Base-by-base conservation (phyloP, 23 tunicate species). In the Trididemnum nubilum region DNA sequence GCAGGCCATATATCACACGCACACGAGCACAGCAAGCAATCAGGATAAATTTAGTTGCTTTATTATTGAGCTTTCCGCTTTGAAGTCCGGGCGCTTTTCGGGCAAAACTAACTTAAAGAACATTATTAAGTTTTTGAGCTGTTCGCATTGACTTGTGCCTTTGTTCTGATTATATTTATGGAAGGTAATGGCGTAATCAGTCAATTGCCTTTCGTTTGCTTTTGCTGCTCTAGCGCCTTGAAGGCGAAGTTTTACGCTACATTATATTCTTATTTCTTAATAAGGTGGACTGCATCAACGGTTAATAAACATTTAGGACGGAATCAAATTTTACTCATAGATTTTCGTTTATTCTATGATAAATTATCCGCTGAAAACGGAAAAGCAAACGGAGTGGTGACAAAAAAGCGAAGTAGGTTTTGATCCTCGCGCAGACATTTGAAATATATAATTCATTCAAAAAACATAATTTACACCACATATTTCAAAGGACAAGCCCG, bases 401-500 rank as follows among this genome's bases (percentile, higher is more conserved):
- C 12, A 15, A 44, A 44, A 44, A 44, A 44, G 15, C 9, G 12
- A 44, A 44, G 54, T 15, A 9, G 54, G 12, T 15, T 44, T 9
- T 15, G 54, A 7, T 15, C 54, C 12, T 44, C 9, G 15, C 54
- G 54, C 12, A 44, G 54, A 44, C 54, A 15, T 44, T 44, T 44
- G 54, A 44, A 44, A 44, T 9, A 15, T 44, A 44, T 15, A 7
- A 7, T 44, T 21, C 26, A 21, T 61, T 23, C n/a, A 30, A 67
- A 33, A 33, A 31, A 5, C 74, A 67, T 67, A 67, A 67, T 67
- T 67, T 67, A 67, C 74, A 67, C 74, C 74, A 67, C 74, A 33
- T 67, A 31, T 31, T 31, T 15, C 31, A 67, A 61, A 22, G 26
- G 67, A 12, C 28, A 12, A 12, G 26, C 2, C 74, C 7, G 74